Base-by-base conservation (phyloP, 2,797 vertebrate genomes). In the Sebastiscus albofasciatus region DNA sequence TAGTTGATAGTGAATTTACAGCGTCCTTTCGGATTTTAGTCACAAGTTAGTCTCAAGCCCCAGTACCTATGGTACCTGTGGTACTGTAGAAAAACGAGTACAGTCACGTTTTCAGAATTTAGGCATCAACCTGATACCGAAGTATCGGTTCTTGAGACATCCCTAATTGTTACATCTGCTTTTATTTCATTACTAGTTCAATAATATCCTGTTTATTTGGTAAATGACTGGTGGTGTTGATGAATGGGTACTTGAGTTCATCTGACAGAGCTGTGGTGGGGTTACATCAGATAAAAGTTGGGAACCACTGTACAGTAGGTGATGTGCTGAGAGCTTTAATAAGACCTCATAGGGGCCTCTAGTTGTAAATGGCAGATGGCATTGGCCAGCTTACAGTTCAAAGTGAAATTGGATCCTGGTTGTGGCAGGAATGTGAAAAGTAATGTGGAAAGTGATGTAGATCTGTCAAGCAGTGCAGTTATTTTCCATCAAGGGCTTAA, bases 391-490 rank as follows among this genome's bases (percentile, higher is more conserved):
- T 81, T 54, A 54, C 73, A 75, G 71, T 67, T 81, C 36, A 84
- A 70, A 85, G 72, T 89, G 89, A 88, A 93, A 93, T 67, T 55
- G 74, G 86, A 91, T 70, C 75, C 84, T 20, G 72, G 82, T 80
- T 24, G 61, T 42, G 34, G 81, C 84, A 87, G 89, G 91, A 93
- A 93, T 94, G 88, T 83, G 80, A 86, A 84, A 86, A 88, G 83
- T 87, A 83, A 81, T 88, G 87, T 92, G 86, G 88, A 92, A 93
- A 92, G 83, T 88, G 91, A 91, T 90, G 88, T 81, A 62, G 86
- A 82, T 86, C 84, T 91, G 82, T 92, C 78, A 83, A 88, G 85
- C 82, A 67, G 84, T 66, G 78, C 42, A 73, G 77, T 87, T 87
- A 83, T 90, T 91, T 92, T 93, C 84, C 89, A 90, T 79, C 74